A percentile compares a stretch with the other conserved stretches of the same genome.
Evolutionary conservation across 2,888 invertebrate species (phyloP).

Genomic region (Ochlodes sylvanus): DNA sequence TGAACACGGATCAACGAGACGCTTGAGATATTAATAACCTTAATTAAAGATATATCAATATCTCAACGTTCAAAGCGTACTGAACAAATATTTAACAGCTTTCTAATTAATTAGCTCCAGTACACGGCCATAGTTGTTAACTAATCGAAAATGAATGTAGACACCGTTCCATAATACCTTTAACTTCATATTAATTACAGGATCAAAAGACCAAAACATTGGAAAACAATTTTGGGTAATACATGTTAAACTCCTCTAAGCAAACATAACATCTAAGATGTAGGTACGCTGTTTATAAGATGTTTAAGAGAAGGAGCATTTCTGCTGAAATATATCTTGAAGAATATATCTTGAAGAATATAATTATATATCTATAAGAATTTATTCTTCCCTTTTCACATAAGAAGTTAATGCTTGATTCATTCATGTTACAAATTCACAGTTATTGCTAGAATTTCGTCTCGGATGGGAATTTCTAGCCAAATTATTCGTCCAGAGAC

Average conservation of each 20-base stretch:
- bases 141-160: too few relatives aligned
- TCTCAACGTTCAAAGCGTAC: not conserved
- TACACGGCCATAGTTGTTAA: not conserved
- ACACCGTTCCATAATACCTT: not conserved
- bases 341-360: too few relatives aligned
- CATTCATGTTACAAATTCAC: not conserved
- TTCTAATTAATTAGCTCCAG: slow-evolving; percentile 1
- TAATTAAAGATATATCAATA: slow-evolving; percentile 2
- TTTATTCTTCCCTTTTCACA: too few relatives aligned
- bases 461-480: not conserved
- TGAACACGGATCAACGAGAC: not conserved
- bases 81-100: slow-evolving; percentile 3
- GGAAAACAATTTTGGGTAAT: too few relatives aligned
- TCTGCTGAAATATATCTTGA: too few relatives aligned
- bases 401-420: too few relatives aligned
- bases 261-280: too few relatives aligned
- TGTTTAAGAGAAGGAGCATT: too few relatives aligned
- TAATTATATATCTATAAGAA: too few relatives aligned
- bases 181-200: not conserved
- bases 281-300: too few relatives aligned
- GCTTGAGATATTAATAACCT: slow-evolving; percentile 1
- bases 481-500: slow-evolving; percentile 12
- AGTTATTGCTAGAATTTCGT: not conserved
- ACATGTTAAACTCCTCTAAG: too few relatives aligned
- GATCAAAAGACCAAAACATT: not conserved